phyloP scores from a whole-genome alignment of 2,113 vertebrate genomes.

The Alethe castanea region DNA sequence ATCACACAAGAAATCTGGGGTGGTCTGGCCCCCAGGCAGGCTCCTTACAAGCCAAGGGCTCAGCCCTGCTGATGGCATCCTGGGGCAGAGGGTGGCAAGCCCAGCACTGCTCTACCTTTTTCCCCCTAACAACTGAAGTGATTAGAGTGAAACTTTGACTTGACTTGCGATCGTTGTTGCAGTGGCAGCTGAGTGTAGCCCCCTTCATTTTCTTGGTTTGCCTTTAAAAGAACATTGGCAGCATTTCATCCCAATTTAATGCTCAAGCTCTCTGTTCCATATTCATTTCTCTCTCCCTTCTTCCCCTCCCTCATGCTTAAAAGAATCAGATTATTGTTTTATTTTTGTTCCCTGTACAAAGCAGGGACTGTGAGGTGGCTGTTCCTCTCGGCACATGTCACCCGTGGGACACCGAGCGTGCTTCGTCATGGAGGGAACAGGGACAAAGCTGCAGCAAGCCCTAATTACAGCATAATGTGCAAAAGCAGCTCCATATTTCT shows the following conservation, averaged over 20 bases:
- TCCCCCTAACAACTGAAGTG: slow-evolving; percentile 71
- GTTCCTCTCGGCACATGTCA: fast-evolving
- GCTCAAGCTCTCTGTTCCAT: slow-evolving; percentile 28
- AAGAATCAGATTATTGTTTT: neutral
- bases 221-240: slow-evolving; percentile 62
- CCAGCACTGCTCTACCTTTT: slow-evolving; percentile 29
- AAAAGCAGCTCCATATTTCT: neutral
- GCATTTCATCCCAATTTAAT: slow-evolving; percentile 40
- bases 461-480: neutral
- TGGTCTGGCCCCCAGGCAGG: neutral
- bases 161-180: slow-evolving; percentile 74
- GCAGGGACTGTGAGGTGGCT: neutral
- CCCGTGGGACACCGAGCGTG: neutral
- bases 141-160: slow-evolving; percentile 72
- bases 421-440: fast-evolving
- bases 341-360: neutral
- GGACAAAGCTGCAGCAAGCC: neutral
- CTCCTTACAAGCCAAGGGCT: neutral
- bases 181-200: slow-evolving; percentile 45
- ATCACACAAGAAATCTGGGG: neutral
- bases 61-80: neutral
- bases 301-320: neutral
- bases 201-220: slow-evolving; percentile 65
- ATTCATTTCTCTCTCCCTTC: slow-evolving; percentile 8
- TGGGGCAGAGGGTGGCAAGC: neutral